Percentiles rank a stretch among this genome's conserved stretches.
These are phyloP conservation scores for Alligator sinensis DNA, from an alignment of 2,113 vertebrate species.

Conservation along the genomic window DNA sequence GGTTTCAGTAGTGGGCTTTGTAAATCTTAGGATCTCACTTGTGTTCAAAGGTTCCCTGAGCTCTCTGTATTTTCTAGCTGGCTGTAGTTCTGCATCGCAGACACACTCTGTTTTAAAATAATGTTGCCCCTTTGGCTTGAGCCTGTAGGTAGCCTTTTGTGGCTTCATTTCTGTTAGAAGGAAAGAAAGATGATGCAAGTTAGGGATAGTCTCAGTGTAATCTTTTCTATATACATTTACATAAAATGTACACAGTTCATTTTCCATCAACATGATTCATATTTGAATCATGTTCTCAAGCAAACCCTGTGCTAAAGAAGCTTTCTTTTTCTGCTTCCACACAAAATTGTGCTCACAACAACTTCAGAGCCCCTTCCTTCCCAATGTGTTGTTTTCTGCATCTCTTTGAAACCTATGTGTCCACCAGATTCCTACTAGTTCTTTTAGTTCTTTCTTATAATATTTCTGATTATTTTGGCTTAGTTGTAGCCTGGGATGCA, in stretches of 20 bases:
- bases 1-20: background rate
- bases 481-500: background rate
- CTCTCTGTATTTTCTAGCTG: background rate
- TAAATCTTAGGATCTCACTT: background rate
- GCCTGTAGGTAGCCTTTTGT: background rate
- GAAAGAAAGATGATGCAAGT: background rate
- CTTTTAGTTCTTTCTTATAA: background rate
- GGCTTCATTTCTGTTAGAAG: background rate
- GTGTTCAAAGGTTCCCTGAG: background rate
- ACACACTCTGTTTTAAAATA: background rate
- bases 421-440: background rate
- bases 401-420: background rate
- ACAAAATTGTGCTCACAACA: background rate
- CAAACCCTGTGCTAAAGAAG: background rate
- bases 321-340: background rate
- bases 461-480: background rate
- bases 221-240: background rate
- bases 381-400: background rate
- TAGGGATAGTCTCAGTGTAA: background rate
- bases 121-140: background rate
- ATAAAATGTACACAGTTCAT: background rate
- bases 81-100: background rate
- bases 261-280: background rate
- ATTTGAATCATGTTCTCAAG: background rate
- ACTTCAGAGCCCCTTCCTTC: background rate